phyloP scores from a whole-genome alignment of 2,113 vertebrate genomes.

The Lophura nycthemera region DNA sequence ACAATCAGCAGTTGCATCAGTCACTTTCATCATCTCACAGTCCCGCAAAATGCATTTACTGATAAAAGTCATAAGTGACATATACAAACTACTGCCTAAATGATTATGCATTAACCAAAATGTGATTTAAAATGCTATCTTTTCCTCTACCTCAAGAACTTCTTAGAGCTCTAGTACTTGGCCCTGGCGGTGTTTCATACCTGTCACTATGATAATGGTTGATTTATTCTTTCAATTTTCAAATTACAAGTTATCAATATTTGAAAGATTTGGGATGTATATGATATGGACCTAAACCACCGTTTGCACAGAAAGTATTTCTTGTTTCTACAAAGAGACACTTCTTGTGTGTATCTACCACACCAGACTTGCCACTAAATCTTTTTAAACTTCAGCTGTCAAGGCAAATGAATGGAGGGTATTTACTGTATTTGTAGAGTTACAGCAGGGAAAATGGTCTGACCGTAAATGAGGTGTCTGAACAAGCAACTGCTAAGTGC shows the following conservation, averaged over 20 bases:
- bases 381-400: background rate
- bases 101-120: background rate
- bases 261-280: background rate
- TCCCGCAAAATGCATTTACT: constrained; percentile 1
- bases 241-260: background rate
- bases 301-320: background rate
- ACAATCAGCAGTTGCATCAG: background rate
- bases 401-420: background rate
- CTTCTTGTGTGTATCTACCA: background rate
- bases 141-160: background rate
- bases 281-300: background rate
- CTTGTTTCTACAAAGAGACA: background rate
- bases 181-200: background rate
- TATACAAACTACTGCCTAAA: background rate
- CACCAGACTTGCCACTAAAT: background rate
- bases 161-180: background rate
- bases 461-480: rapidly evolving
- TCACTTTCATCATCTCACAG: background rate
- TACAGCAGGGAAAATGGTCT: background rate
- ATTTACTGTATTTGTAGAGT: background rate
- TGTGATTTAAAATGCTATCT: background rate
- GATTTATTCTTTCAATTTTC: background rate
- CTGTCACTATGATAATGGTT: background rate
- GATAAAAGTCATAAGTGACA: background rate
- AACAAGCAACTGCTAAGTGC: background rate